Percentiles rank a stretch among this genome's conserved stretches.
These are phyloP conservation scores for Marmota flaviventris DNA, from an alignment of 2,113 vertebrate species.

Conservation along the genomic window DNA sequence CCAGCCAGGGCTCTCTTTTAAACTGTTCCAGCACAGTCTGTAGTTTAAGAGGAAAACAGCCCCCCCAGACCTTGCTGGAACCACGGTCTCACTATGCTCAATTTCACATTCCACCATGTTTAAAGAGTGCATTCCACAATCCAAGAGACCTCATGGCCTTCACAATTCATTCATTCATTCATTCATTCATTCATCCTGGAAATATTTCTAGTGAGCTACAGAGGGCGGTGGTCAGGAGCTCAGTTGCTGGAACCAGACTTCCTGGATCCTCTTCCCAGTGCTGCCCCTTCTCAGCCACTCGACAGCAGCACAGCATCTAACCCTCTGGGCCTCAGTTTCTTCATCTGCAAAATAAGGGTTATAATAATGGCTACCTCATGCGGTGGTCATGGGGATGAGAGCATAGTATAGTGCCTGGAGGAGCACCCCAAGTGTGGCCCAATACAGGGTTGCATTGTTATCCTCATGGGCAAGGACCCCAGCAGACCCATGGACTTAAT, in stretches of 20 bases:
- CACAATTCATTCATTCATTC: fast-evolving
- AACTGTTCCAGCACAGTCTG: no score
- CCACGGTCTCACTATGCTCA: not conserved
- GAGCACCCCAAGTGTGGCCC: fast-evolving
- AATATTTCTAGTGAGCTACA: not conserved
- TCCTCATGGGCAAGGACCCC: not conserved
- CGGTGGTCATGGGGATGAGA: not conserved
- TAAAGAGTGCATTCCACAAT: not conserved
- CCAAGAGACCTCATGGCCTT: not conserved
- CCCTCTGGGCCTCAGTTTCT: not conserved
- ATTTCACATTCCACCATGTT: not conserved
- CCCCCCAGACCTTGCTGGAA: not conserved
- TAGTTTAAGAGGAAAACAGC: not conserved
- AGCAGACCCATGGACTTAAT: not conserved
- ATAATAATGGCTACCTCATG: not conserved
- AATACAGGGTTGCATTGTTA: no score
- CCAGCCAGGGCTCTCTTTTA: not conserved
- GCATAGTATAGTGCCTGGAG: not conserved
- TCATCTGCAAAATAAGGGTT: not conserved
- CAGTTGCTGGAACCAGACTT: not conserved
- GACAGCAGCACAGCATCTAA: not conserved
- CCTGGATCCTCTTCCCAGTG: not conserved
- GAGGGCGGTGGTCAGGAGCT: not conserved
- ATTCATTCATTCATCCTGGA: not conserved
- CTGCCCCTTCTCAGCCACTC: not conserved